A percentile compares a stretch with the other conserved stretches of the same genome.
Evolutionary conservation across 2,888 invertebrate species (phyloP).

Genomic region (Ephialtes manifestator): DNA sequence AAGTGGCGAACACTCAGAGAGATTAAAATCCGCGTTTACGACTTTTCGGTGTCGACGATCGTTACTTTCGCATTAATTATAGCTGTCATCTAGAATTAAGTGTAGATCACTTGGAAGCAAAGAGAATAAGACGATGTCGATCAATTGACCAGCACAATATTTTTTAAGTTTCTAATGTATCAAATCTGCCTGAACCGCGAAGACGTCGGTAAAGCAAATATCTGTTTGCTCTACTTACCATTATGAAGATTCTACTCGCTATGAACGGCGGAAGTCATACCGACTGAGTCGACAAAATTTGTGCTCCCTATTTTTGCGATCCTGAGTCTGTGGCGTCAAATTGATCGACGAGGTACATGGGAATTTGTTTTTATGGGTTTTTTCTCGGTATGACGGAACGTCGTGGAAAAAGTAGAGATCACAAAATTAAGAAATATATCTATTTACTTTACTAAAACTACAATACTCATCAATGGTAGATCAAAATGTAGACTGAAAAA

Average conservation of each 20-base stretch:
- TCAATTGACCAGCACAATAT: neutral
- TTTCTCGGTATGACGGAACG: neutral
- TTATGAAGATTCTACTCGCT: neutral
- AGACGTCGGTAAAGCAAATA: neutral
- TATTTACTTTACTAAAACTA: neutral
- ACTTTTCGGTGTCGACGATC: slow-evolving; percentile 37
- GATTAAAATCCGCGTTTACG: slow-evolving; percentile 34
- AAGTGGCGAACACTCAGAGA: slow-evolving; percentile 25
- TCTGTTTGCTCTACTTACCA: neutral
- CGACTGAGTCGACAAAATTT: neutral
- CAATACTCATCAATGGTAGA: neutral
- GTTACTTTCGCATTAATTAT: slow-evolving; percentile 21
- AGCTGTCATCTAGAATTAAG: slow-evolving; percentile 15
- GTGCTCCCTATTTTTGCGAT: neutral
- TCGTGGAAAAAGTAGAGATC: neutral
- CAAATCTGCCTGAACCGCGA: neutral
- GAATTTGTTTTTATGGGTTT: neutral
- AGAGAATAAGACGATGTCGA: slow-evolving; percentile 41
- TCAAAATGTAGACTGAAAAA: neutral
- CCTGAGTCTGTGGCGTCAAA: no score
- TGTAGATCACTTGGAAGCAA: slow-evolving; percentile 32
- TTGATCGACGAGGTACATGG: no score
- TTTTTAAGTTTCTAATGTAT: neutral
- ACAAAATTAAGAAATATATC: neutral
- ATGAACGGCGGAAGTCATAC: neutral